Base-by-base conservation (phyloP, 2,888 invertebrate species). In the Cataglyphis rosenhaueri region DNA sequence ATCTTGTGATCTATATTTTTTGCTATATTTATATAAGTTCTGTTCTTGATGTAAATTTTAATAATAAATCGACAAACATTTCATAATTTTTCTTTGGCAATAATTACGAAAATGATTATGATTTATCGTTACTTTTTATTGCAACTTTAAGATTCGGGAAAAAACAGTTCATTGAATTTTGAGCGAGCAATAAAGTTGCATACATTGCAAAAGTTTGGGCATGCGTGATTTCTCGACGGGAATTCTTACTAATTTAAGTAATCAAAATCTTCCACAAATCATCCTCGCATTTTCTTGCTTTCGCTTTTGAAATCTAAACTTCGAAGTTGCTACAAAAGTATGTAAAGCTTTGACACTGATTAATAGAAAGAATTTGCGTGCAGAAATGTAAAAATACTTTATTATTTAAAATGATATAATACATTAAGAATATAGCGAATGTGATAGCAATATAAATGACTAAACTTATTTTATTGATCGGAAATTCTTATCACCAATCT, bases 311-410 rank as follows among this genome's bases (percentile, higher is more conserved):
- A 18, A 12, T 55, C 29, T 8, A 38, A 76, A 52, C 25, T n/a
- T 65, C 29, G 25, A 76, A 68, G 55, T 55, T 44, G 79, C 59
- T 59, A 74, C 41, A 48, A 29, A 70, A 83, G 15, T 62, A 10
- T 21, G 55, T 57, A 64, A 75, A 71, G 61, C 87, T 85, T 87
- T 87, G 87, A 85, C 85, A 87, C 85, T 87, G 74, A 87, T 87
- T 82, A 76, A 18, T 57, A 12, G 41, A 25, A 12, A 82, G 71
- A 81, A 65, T 66, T 35, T 38, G 81, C 78, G 76, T 41, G 59
- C 29, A 64, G 57, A 70, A 86, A 64, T 65, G 41, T n/a, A 61
- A 52, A 85, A 75, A 82, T 52, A 38, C 21, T 57, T 55, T 38
- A 38, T 55, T 64, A 44, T 68, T 79, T 2, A 52, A 70, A 62